Evolutionary conservation across 1,140 invertebrate genomes (phyloP).

Genomic region (Camponotus floridanus): DNA sequence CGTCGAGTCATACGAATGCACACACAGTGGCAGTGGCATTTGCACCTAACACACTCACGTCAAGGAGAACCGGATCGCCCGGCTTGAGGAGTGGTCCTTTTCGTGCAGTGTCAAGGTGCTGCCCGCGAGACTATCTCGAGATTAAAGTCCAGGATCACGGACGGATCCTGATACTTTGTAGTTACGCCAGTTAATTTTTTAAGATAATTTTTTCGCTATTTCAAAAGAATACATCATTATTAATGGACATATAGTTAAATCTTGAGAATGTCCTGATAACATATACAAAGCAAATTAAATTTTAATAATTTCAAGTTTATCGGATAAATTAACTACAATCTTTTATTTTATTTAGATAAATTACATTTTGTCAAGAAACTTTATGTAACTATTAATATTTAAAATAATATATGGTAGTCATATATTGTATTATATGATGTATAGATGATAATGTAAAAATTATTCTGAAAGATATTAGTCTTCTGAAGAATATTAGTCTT

Average conservation of each 20-base stretch:
- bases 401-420: neutral
- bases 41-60: conserved; percentile 61
- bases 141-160: conserved; percentile 58
- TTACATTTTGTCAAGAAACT: neutral
- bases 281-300: neutral
- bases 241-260: neutral
- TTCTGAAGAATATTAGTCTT: neutral
- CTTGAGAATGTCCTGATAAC: neutral
- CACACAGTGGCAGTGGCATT: conserved; percentile 62
- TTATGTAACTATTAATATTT: neutral
- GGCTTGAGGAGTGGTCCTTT: conserved; percentile 57
- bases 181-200: conserved; percentile 45
- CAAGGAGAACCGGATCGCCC: conserved; percentile 59
- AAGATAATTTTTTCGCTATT: neutral
- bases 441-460: neutral
- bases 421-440: neutral
- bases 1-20: conserved; percentile 20
- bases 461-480: neutral
- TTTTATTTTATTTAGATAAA: neutral
- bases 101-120: conserved; percentile 62
- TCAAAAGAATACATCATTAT: neutral
- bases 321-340: neutral
- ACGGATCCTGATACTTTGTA: conserved; percentile 1
- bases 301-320: neutral
- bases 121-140: conserved; percentile 53